These are phyloP conservation scores for Pseudochromis fuscus DNA, from an alignment of 2,797 vertebrate genomes.

Conservation along the genomic window DNA sequence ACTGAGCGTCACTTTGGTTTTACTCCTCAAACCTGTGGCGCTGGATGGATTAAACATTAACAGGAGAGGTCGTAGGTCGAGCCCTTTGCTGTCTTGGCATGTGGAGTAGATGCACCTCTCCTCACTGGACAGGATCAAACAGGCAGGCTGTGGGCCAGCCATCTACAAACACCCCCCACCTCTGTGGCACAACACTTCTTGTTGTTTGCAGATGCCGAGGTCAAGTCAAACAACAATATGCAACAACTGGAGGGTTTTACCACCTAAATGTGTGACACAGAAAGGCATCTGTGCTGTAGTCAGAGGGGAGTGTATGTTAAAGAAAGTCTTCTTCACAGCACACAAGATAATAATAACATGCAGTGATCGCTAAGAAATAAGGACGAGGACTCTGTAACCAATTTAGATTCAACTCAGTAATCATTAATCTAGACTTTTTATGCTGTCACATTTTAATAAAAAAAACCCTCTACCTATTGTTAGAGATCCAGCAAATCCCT, in stretches of 20 bases:
- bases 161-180: not conserved
- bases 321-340: no score
- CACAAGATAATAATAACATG: no score
- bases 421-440: not conserved
- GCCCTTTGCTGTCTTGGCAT: conserved; percentile 50
- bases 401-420: no score
- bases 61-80: conserved; percentile 60
- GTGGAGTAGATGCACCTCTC: conserved; percentile 30
- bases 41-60: conserved; percentile 68
- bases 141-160: conserved; percentile 14
- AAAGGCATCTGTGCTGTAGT: no score
- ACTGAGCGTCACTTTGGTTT: not conserved
- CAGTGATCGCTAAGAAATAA: no score
- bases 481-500: not conserved
- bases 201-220: conserved; percentile 12
- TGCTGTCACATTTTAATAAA: not conserved
- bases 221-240: conserved; percentile 21
- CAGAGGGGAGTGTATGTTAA: no score
- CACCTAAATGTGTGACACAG: not conserved
- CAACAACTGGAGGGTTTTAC: conserved; percentile 2
- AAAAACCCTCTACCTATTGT: not conserved
- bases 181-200: conserved; percentile 3
- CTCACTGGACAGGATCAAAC: conserved; percentile 63
- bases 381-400: no score
- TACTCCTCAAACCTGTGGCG: conserved; percentile 3